These are phyloP conservation scores for Agrilus planipennis DNA, from an alignment of 1,140 invertebrate genomes.

Conservation along the genomic window DNA sequence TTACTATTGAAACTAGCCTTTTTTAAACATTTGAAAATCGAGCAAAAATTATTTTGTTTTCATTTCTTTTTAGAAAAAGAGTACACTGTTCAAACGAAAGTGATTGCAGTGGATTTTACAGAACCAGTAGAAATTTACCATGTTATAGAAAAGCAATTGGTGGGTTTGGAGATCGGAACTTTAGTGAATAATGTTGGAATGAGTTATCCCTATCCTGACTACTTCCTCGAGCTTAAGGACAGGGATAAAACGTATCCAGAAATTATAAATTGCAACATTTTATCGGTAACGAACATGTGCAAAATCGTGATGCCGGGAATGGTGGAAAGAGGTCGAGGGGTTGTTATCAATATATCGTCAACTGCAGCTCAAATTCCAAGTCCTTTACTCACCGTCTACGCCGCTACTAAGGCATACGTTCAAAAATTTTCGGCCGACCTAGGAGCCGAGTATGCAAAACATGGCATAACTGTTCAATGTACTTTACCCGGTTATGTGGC, in stretches of 20 bases:
- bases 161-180: conserved; percentile 76
- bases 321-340: conserved; percentile 70
- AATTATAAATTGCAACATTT: conserved; percentile 60
- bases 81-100: conserved; percentile 67
- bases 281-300: conserved; percentile 72
- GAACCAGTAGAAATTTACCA: conserved; percentile 57
- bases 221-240: conserved; percentile 60
- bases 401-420: conserved; percentile 81
- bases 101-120: conserved; percentile 78
- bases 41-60: no score
- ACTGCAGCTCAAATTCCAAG: conserved; percentile 65
- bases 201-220: conserved; percentile 79
- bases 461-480: conserved; percentile 75
- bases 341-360: conserved; percentile 89
- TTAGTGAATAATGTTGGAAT: conserved; percentile 94
- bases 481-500: conserved; percentile 81
- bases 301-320: conserved; percentile 78
- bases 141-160: conserved; percentile 59
- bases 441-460: conserved; percentile 60
- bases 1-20: no score
- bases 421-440: conserved; percentile 74
- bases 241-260: conserved; percentile 41
- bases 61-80: conserved; percentile 44
- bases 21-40: no score
- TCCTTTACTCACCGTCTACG: conserved; percentile 78